Base-by-base conservation (phyloP, 64 coral and sea anemone genomes). In the Pachyseris speciosa region DNA sequence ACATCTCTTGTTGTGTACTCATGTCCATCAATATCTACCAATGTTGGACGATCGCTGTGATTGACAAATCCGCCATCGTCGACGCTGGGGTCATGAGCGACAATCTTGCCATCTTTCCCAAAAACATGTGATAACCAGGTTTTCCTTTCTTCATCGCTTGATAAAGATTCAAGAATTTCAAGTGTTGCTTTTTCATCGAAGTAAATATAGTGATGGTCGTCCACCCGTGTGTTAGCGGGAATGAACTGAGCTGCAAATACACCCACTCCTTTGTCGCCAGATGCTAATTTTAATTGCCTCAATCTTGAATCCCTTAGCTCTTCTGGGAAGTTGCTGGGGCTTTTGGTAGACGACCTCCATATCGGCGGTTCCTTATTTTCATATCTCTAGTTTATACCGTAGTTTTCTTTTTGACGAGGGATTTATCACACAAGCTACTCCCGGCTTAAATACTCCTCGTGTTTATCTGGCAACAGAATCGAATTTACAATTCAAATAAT, bases 1-100 rank as follows among this genome's bases (percentile, higher is more conserved):
- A 86, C 29, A 71, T 86, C 84, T 71, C 84, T 86, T 47, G 66
- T 71, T 49, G 63, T 53, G 47, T 69, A 69, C 26, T 40, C n/a
- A 47, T 37, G 30, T 26, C 44, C 84, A 44, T 86, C 65, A 25
- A 32, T 24, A 42, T 42, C 27, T 65, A 25, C 41, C 5, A 86
- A 5, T 9, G 7, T 86, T 44, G 84, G 84, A 20, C 51, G 1
- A 22, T 86, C 30, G 7, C 19, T 26, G 49, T 86, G 84, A 27
- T 86, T 86, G 5, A 86, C 39, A 39, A 86, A 49, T 40, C 36
- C 67, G 19, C 26, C 30, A 33, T 34, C 61, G 45, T 86, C 84
- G 22, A 86, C 16, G 12, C 48, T 31, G 12, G 64, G 9, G 32
- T 52, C 12, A 50, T 87, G 47, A 24, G 49, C 12, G 30, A 22